Conservation (phyloP, 2,888 invertebrate species). For the Punctoribates punctum region DNA sequence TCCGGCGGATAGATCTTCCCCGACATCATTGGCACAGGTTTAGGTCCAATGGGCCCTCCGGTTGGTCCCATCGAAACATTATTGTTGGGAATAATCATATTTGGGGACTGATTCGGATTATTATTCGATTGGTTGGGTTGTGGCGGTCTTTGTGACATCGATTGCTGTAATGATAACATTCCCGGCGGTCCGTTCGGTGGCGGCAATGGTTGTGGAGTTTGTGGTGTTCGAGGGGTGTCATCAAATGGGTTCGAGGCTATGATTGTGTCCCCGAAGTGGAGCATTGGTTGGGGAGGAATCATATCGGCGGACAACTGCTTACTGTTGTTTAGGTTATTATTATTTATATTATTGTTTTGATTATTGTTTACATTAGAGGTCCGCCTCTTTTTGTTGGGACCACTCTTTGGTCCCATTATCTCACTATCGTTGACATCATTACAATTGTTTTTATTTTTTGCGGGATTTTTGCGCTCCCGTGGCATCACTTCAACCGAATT, state of each 20-base stretch:
- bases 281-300: conserved; percentile 48
- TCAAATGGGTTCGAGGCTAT: conserved; percentile 93
- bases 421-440: conserved; percentile 32
- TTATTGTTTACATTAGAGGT: conserved; percentile 28
- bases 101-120: conserved; percentile 37
- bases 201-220: conserved; percentile 57
- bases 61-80: conserved; percentile 22
- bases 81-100: conserved; percentile 12
- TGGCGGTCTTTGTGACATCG: conserved; percentile 26
- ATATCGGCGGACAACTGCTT: background rate
- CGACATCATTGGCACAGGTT: conserved; percentile 47
- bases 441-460: conserved; percentile 36
- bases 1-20: conserved; percentile 76
- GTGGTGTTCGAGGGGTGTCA: conserved; percentile 65
- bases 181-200: conserved; percentile 59
- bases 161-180: too few species aligned
- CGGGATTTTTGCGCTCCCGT: conserved; percentile 33
- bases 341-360: background rate
- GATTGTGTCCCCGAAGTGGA: conserved; percentile 88
- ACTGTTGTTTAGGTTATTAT: background rate
- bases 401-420: background rate
- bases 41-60: conserved; percentile 49
- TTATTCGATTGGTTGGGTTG: background rate
- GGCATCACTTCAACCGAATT: conserved; percentile 19
- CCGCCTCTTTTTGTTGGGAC: conserved; percentile 38